Evolutionary conservation across 2,888 invertebrate genomes (phyloP).

Genomic region (Synanthedon andrenaeformis): DNA sequence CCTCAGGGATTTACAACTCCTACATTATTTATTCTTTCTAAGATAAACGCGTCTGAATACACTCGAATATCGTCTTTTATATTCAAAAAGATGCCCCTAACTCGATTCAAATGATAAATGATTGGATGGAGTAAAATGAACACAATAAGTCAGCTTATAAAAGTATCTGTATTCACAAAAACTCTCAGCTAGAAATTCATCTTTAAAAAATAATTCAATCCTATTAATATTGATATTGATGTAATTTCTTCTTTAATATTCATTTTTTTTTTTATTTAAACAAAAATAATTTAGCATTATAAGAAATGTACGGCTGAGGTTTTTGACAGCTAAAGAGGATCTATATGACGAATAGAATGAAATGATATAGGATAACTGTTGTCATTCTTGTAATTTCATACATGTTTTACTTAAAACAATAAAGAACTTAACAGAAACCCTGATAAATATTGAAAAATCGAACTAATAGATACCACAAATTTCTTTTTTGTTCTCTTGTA

Average conservation of each 20-base stretch:
- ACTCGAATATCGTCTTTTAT: background rate
- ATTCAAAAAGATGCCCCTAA: background rate
- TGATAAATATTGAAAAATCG: no score
- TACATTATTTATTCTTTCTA: background rate
- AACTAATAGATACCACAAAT: no score
- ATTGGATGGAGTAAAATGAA: slow-evolving; percentile 22
- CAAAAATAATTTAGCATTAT: background rate
- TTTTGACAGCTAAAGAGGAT: no score
- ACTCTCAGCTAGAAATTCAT: background rate
- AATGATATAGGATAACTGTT: no score
- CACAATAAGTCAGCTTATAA: slow-evolving; percentile 11
- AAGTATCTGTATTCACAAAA: background rate
- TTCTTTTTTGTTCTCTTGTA: no score
- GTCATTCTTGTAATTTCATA: no score
- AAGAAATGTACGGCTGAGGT: no score
- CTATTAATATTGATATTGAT: no score
- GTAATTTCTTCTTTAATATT: background rate
- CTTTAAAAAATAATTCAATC: background rate
- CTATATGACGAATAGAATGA: no score
- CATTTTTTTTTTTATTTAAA: background rate
- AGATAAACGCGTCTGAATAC: background rate
- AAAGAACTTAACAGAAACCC: no score
- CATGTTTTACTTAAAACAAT: no score
- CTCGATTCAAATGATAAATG: slow-evolving; percentile 8
- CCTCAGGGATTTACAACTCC: background rate